Evolutionary conservation across 2,888 invertebrate genomes (phyloP).

Genomic region (Himalopsyche anomala): DNA sequence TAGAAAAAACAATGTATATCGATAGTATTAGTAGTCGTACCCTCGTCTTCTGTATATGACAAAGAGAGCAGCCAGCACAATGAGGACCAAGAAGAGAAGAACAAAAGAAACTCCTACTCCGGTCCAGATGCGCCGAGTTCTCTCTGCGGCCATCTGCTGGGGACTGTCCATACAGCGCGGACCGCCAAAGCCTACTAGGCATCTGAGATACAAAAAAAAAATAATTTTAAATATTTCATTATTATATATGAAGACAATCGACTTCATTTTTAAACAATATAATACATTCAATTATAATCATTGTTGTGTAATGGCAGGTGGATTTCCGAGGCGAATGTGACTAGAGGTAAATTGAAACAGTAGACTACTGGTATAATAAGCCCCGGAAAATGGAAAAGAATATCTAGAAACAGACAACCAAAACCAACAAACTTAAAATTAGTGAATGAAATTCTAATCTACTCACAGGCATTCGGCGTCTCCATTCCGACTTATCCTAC

Average conservation of each 20-base stretch:
- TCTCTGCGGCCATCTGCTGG: conserved; percentile 68
- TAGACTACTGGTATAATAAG: too few species aligned
- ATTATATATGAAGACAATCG: too few species aligned
- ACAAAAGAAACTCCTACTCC: conserved; percentile 68
- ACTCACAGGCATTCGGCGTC: conserved; percentile 70
- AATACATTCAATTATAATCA: too few species aligned
- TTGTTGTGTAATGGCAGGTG: too few species aligned
- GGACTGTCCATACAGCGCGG: conserved; percentile 58
- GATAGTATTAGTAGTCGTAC: conserved; percentile 68
- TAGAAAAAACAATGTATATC: neutral
- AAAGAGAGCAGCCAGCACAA: conserved; percentile 68
- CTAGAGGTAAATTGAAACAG: too few species aligned
- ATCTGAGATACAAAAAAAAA: conserved; percentile 58
- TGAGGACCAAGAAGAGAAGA: conserved; percentile 68
- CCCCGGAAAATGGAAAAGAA: too few species aligned
- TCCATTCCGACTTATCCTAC: conserved; percentile 71
- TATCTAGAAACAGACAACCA: too few species aligned
- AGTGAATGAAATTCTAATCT: neutral
- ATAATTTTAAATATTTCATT: too few species aligned
- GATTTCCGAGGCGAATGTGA: too few species aligned
- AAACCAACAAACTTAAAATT: neutral
- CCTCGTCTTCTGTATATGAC: conserved; percentile 70
- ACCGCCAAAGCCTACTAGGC: conserved; percentile 66
- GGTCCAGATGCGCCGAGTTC: conserved; percentile 70
- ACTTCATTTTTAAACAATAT: too few species aligned